These are phyloP conservation scores for Sitodiplosis mosellana DNA, from an alignment of 1,140 invertebrate genomes.

Conservation along the genomic window DNA sequence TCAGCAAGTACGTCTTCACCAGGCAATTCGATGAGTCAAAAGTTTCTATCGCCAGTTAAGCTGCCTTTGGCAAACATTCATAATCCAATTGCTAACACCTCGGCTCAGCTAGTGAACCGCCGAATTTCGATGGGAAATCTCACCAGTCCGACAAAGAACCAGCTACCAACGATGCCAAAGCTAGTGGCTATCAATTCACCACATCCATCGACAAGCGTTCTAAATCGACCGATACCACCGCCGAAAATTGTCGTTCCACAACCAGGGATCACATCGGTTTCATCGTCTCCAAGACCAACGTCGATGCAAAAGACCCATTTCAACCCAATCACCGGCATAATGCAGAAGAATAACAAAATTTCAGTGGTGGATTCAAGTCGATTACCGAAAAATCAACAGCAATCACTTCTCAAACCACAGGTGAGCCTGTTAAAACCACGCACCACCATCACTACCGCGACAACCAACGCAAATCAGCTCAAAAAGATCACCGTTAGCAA, in stretches of 20 bases:
- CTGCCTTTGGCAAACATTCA: too few relatives aligned
- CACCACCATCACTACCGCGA: too few relatives aligned
- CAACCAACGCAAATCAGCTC: too few relatives aligned
- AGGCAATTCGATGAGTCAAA: too few relatives aligned
- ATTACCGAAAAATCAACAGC: slow-evolving; percentile 17
- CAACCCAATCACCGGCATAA: too few relatives aligned
- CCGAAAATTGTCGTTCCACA: not conserved
- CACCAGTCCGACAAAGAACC: too few relatives aligned
- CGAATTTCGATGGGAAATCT: too few relatives aligned
- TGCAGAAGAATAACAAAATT: slow-evolving; percentile 17
- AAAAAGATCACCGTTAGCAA: too few relatives aligned
- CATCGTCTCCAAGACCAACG: not conserved
- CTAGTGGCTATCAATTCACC: not conserved
- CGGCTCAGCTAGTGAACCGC: too few relatives aligned
- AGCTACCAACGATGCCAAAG: not conserved
- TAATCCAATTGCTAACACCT: too few relatives aligned
- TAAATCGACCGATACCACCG: not conserved
- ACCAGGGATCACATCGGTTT: not conserved
- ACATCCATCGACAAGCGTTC: not conserved
- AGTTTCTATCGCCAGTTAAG: too few relatives aligned
- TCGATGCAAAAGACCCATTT: not conserved
- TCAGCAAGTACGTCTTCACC: too few relatives aligned
- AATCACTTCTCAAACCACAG: slow-evolving; percentile 21
- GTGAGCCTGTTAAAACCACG: slow-evolving; percentile 13
- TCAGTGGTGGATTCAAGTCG: slow-evolving; percentile 21